Evolutionary conservation across 2,113 vertebrate genomes (phyloP).

Genomic region (Callopanchax toddi): DNA sequence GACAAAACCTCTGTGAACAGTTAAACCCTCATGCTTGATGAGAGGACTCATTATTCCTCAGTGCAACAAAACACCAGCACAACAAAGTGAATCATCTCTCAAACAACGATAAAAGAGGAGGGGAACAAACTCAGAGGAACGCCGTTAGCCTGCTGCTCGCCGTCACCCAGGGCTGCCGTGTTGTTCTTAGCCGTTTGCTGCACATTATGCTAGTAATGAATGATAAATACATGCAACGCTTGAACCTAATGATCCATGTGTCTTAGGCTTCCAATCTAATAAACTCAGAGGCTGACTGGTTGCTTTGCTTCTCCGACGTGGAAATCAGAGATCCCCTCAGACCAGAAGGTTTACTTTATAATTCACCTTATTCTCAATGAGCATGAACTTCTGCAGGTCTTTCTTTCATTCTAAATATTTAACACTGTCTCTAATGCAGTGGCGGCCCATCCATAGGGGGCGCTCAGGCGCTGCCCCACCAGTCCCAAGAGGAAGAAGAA

Average conservation of each 20-base stretch:
- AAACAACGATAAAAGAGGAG: not conserved
- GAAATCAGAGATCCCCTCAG: not conserved
- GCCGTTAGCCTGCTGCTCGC: not conserved
- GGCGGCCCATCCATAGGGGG: too few species aligned
- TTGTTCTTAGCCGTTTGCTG: not conserved
- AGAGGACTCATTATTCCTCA: not conserved
- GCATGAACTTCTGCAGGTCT: too few species aligned
- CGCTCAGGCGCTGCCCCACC: too few species aligned
- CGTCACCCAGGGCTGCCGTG: not conserved
- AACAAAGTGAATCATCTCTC: not conserved
- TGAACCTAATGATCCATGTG: not conserved
- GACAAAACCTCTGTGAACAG: not conserved
- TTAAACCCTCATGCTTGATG: constrained; percentile 1
- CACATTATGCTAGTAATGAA: not conserved
- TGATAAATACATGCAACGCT: not conserved
- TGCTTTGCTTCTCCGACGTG: not conserved
- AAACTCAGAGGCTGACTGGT: not conserved
- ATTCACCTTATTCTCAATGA: too few species aligned
- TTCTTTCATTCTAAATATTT: too few species aligned
- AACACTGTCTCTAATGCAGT: too few species aligned
- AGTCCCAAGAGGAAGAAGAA: too few species aligned
- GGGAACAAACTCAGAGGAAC: not conserved
- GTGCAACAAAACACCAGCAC: not conserved
- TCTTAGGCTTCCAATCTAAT: not conserved
- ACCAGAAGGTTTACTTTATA: too few species aligned